These are phyloP conservation scores for Neuroterus valhalla DNA, from an alignment of 1,140 invertebrate species.

Conservation along the genomic window DNA sequence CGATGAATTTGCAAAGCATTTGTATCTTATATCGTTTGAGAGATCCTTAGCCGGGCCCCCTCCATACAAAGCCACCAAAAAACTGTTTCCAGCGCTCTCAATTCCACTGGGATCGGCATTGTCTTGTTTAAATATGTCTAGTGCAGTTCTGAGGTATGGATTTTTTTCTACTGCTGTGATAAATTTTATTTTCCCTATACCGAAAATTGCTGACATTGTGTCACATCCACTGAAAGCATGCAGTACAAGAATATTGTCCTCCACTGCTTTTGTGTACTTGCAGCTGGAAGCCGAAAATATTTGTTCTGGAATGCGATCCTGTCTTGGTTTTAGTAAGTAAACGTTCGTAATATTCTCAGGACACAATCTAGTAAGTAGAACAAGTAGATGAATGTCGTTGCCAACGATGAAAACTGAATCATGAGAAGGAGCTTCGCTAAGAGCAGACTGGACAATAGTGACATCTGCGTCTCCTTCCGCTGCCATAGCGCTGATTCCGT, in stretches of 20 bases:
- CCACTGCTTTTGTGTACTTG: not conserved
- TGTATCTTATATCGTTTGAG: too few species aligned
- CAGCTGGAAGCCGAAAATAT: not conserved
- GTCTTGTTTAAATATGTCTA: too few species aligned
- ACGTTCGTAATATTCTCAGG: not conserved
- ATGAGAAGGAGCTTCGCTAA: constrained; percentile 6
- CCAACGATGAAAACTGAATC: constrained; percentile 40
- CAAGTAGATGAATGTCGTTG: constrained; percentile 55
- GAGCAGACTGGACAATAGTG: constrained; percentile 45
- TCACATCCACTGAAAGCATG: not conserved
- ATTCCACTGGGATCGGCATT: too few species aligned
- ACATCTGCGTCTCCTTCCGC: constrained; percentile 42
- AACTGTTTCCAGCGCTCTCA: too few species aligned
- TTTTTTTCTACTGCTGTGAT: not conserved
- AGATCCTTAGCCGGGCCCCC: too few species aligned
- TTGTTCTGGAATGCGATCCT: not conserved
- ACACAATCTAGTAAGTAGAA: constrained; percentile 53
- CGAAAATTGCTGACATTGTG: too few species aligned
- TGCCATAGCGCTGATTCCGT: constrained; percentile 8
- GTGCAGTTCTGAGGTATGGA: too few species aligned
- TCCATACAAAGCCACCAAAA: too few species aligned
- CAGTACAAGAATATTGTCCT: not conserved
- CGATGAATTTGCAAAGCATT: too few species aligned
- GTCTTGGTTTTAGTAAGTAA: not conserved
- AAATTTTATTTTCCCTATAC: not conserved